phyloP scores from a whole-genome alignment of 1,140 invertebrate species.

The Ips typographus region DNA sequence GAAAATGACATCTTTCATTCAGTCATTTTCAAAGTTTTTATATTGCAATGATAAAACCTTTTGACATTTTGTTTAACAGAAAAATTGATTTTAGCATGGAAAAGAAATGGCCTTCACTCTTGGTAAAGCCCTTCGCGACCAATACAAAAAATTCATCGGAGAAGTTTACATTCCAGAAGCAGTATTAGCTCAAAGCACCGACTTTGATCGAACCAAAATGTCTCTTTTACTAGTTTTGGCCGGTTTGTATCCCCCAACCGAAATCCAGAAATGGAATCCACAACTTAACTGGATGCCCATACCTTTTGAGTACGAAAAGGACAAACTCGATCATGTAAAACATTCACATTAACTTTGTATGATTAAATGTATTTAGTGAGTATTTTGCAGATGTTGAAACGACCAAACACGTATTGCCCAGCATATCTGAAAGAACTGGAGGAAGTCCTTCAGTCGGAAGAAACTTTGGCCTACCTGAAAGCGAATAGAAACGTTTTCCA shows the following conservation, averaged over 20 bases:
- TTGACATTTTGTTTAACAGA: too few relatives aligned
- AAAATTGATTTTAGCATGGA: constrained; percentile 36
- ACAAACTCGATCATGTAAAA: constrained; percentile 55
- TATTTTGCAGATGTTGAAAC: constrained; percentile 34
- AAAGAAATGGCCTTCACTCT: constrained; percentile 60
- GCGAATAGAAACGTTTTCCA: constrained; percentile 36
- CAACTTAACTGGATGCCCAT: constrained; percentile 58
- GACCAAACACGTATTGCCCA: constrained; percentile 47
- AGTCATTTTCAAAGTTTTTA: too few relatives aligned
- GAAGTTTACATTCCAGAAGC: constrained; percentile 59
- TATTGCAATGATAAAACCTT: too few relatives aligned
- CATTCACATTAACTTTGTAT: not conserved
- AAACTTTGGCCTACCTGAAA: constrained; percentile 36
- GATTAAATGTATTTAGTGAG: not conserved
- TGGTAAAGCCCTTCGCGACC: constrained; percentile 61
- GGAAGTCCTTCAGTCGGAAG: constrained; percentile 36
- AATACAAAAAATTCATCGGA: constrained; percentile 64
- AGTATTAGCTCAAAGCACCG: constrained; percentile 43
- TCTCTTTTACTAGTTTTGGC: constrained; percentile 58
- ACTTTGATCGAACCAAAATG: constrained; percentile 64
- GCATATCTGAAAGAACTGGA: constrained; percentile 44
- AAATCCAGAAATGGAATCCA: constrained; percentile 53
- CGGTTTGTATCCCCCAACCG: constrained; percentile 53
- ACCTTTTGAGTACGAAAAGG: constrained; percentile 55
- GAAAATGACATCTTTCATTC: too few relatives aligned